Evolutionary conservation across 2,888 invertebrate genomes (phyloP).

Genomic region (Dicyrtoma fusca): DNA sequence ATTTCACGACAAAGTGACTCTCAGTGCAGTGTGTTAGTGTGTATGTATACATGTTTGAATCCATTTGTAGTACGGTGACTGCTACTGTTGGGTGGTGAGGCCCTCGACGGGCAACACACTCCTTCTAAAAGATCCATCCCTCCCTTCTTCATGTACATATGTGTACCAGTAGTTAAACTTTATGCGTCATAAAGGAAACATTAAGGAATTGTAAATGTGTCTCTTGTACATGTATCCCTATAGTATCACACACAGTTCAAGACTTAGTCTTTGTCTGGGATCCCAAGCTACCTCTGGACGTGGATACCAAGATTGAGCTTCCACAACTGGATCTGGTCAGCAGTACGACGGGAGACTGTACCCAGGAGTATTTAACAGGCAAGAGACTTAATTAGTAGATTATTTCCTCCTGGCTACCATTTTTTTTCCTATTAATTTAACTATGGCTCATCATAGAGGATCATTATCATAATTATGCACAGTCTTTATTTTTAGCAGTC

Average conservation of each 20-base stretch:
- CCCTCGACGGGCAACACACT: not conserved
- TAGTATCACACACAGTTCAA: conserved; percentile 61
- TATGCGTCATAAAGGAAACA: conserved; percentile 31
- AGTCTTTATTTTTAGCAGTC: not conserved
- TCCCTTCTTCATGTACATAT: too few relatives aligned
- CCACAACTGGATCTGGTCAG: conserved; percentile 60
- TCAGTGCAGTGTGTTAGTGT: too few relatives aligned
- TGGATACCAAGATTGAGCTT: conserved; percentile 59
- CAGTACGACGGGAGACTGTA: conserved; percentile 58
- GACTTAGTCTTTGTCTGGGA: conserved; percentile 61
- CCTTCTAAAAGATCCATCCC: conserved; percentile 8
- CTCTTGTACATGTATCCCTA: not conserved
- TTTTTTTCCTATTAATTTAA: not conserved
- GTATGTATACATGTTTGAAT: too few relatives aligned
- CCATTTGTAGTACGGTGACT: too few relatives aligned
- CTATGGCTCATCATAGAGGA: too few relatives aligned
- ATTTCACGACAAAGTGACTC: too few relatives aligned
- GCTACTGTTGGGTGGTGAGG: too few relatives aligned
- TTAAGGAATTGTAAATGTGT: conserved; percentile 20
- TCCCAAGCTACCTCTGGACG: conserved; percentile 58
- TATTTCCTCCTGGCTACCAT: not conserved
- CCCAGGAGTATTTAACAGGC: conserved; percentile 59
- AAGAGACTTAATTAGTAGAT: conserved; percentile 31
- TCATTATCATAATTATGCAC: not conserved
- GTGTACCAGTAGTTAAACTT: conserved; percentile 27